Percentiles rank a stretch among this genome's conserved stretches.
Conservation (phyloP, 2,888 invertebrate species). For the Yponomeuta plumbellus region DNA sequence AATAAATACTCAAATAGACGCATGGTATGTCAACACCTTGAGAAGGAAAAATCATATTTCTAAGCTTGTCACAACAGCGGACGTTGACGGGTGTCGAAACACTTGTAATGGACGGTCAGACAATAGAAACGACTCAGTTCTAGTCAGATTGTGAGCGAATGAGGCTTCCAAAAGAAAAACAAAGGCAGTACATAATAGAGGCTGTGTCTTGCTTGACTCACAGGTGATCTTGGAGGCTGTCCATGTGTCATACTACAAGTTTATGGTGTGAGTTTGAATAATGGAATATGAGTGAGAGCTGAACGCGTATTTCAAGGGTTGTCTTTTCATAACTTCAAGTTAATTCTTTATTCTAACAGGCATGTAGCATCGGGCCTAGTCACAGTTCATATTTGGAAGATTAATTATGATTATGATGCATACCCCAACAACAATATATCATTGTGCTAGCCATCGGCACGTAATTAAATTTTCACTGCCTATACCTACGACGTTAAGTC, state of each 20-base stretch:
- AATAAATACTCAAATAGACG: background rate
- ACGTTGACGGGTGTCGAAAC: conserved; percentile 67
- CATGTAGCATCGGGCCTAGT: background rate
- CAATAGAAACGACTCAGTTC: conserved; percentile 52
- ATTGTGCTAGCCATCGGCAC: background rate
- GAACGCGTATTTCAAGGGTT: conserved; percentile 18
- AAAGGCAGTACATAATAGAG: conserved; percentile 51
- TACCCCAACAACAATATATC: background rate
- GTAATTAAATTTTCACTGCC: background rate
- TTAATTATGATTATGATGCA: background rate
- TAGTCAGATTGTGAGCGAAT: conserved; percentile 33
- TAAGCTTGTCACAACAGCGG: conserved; percentile 48
- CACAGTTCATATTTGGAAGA: background rate
- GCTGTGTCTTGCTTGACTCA: conserved; percentile 51
- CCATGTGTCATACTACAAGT: conserved; percentile 45
- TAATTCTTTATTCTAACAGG: conserved; percentile 9
- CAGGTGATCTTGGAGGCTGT: conserved; percentile 56
- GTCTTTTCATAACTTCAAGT: background rate
- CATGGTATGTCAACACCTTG: background rate
- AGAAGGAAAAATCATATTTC: conserved; percentile 33
- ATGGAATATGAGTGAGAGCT: conserved; percentile 36
- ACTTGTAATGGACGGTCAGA: conserved; percentile 51
- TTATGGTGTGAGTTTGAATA: conserved; percentile 47
- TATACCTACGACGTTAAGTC: too few species aligned
- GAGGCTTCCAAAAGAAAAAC: conserved; percentile 54